A percentile compares a stretch with the other conserved stretches of the same genome.
Conservation (phyloP, 2,888 invertebrate species). For the Amiota mariae region DNA sequence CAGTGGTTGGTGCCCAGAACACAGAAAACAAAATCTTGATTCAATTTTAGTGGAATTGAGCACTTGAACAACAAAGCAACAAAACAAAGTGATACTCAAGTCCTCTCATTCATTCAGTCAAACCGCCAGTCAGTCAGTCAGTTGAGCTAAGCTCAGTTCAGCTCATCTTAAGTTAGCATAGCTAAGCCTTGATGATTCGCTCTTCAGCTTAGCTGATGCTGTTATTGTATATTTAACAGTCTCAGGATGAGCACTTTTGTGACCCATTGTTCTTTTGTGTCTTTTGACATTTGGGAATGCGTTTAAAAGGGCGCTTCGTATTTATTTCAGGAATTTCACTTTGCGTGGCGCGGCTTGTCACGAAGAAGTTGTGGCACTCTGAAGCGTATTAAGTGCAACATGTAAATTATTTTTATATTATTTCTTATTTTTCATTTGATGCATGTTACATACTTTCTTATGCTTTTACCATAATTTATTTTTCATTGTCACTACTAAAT, state of each 20-base stretch:
- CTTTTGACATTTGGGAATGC: constrained; percentile 58
- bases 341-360: constrained; percentile 18
- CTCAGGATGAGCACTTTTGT: constrained; percentile 31
- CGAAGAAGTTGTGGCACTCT: constrained; percentile 28
- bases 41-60: too few relatives aligned
- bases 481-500: constrained; percentile 11
- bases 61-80: not conserved
- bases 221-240: constrained; percentile 9
- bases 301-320: constrained; percentile 65
- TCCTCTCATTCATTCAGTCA: constrained; percentile 31
- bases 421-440: constrained; percentile 40
- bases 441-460: constrained; percentile 51
- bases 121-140: constrained; percentile 14
- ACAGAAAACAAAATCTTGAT: not conserved
- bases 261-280: constrained; percentile 65
- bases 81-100: not conserved
- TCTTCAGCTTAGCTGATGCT: not conserved
- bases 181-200: not conserved
- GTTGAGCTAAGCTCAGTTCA: constrained; percentile 59
- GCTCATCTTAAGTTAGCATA: constrained; percentile 39
- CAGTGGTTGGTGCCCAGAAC: not conserved
- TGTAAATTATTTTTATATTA: constrained; percentile 53
- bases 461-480: constrained; percentile 34
- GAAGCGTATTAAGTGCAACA: constrained; percentile 22
- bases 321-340: constrained; percentile 57